phyloP scores from a whole-genome alignment of 1,140 invertebrate species.

The Oryctes rhinoceros region DNA sequence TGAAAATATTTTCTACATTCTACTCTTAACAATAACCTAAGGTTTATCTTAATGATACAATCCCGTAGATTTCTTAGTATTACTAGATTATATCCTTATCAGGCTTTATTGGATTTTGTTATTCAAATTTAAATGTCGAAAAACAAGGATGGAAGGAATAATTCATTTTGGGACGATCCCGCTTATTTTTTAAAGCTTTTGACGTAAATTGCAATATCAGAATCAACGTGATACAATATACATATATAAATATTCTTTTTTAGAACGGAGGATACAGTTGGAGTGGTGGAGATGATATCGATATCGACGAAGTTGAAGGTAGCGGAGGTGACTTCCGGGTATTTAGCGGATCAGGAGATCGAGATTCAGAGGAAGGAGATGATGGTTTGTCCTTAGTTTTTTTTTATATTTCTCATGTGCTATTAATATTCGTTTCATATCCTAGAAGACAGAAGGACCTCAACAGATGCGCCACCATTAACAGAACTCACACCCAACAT shows the following conservation, averaged over 20 bases:
- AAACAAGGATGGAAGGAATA: too few species aligned
- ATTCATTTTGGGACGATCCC: too few species aligned
- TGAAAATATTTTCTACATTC: too few species aligned
- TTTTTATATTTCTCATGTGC: not conserved
- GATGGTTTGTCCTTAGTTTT: conserved; percentile 18
- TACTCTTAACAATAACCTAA: too few species aligned
- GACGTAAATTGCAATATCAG: too few species aligned
- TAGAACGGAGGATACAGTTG: conserved; percentile 22
- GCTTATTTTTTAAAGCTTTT: too few species aligned
- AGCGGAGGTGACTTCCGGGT: conserved; percentile 63
- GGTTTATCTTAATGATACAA: not conserved
- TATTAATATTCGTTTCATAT: conserved; percentile 13
- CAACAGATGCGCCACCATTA: conserved; percentile 40
- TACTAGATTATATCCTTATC: too few species aligned
- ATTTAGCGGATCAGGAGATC: conserved; percentile 50
- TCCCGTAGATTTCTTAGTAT: too few species aligned
- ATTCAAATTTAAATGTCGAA: too few species aligned
- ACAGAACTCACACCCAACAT: conserved; percentile 20
- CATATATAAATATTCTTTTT: not conserved
- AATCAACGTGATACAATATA: too few species aligned
- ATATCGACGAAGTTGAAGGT: conserved; percentile 63
- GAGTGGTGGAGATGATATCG: conserved; percentile 63
- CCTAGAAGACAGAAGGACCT: conserved; percentile 20
- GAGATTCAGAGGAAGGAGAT: conserved; percentile 24
- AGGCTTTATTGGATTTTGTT: too few species aligned